Conservation (phyloP, 2,888 invertebrate species). For the Plebejus melissa region DNA sequence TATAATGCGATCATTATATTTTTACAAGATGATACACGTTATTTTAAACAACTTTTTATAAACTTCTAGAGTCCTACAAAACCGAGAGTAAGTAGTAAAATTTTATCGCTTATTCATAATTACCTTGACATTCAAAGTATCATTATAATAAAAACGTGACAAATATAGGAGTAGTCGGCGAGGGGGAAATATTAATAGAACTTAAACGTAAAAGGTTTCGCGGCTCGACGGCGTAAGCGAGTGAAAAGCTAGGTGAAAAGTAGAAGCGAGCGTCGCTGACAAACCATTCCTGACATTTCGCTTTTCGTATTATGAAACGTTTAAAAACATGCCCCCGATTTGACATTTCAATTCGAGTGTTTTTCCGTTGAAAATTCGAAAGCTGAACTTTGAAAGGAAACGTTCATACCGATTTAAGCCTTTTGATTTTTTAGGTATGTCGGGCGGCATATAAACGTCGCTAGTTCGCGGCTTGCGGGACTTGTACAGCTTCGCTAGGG, state of each 20-base stretch:
- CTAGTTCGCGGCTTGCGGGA: background rate
- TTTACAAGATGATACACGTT: background rate
- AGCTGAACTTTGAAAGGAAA: background rate
- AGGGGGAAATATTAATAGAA: conserved; percentile 27
- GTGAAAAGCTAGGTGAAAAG: conserved; percentile 23
- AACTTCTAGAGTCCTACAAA: conserved; percentile 43
- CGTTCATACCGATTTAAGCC: background rate
- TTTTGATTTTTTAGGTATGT: background rate
- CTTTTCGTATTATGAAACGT: background rate
- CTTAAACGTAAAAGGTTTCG: conserved; percentile 24
- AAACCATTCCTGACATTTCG: conserved; percentile 24
- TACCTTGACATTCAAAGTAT: conserved; percentile 45
- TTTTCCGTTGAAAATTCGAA: conserved; percentile 1
- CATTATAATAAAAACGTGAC: conserved; percentile 54
- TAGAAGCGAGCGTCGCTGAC: conserved; percentile 13
- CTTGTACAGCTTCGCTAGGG: background rate
- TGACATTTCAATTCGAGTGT: conserved; percentile 13
- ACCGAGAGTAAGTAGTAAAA: conserved; percentile 40
- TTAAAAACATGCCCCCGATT: conserved; percentile 21
- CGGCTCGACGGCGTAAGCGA: background rate
- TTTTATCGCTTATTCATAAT: conserved; percentile 47
- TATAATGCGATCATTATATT: background rate
- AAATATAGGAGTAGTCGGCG: conserved; percentile 44
- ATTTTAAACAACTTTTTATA: background rate
- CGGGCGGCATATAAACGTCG: background rate